Conservation (phyloP, 2,113 vertebrate genomes). For the Rhinogobius similis region DNA sequence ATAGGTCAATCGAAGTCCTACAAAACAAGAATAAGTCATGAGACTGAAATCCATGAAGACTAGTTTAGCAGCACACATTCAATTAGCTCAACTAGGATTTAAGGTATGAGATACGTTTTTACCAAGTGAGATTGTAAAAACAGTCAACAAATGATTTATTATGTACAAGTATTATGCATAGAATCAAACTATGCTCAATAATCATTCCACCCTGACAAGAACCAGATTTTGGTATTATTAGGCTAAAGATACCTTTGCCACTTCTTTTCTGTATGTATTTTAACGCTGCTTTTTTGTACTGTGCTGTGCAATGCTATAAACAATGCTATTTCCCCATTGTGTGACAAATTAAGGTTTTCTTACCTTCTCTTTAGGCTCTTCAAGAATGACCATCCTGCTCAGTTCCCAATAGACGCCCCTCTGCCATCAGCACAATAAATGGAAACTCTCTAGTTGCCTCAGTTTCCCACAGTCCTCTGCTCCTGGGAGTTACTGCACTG, state of each 20-base stretch:
- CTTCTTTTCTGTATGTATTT: background rate
- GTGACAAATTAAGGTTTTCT: background rate
- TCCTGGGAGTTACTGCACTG: slow-evolving; percentile 54
- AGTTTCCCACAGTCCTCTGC: slow-evolving; percentile 71
- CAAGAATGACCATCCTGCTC: background rate
- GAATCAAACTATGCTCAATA: background rate
- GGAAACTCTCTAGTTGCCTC: slow-evolving; percentile 63
- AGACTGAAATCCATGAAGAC: too few relatives aligned
- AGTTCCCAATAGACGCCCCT: background rate
- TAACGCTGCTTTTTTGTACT: background rate
- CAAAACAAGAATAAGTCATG: too few relatives aligned
- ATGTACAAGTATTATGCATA: background rate
- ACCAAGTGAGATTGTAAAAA: background rate
- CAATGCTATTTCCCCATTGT: background rate
- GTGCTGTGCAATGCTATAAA: too few relatives aligned
- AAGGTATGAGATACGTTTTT: too few relatives aligned
- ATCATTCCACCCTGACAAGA: too few relatives aligned
- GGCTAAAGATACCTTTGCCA: background rate
- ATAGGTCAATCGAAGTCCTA: too few relatives aligned
- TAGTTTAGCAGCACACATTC: too few relatives aligned
- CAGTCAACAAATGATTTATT: background rate
- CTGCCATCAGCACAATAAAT: slow-evolving; percentile 47
- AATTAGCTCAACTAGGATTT: too few relatives aligned
- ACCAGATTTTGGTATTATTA: background rate
- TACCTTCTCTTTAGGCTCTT: background rate